phyloP scores from a whole-genome alignment of 1,140 invertebrate genomes.

The Leptinotarsa texana region DNA sequence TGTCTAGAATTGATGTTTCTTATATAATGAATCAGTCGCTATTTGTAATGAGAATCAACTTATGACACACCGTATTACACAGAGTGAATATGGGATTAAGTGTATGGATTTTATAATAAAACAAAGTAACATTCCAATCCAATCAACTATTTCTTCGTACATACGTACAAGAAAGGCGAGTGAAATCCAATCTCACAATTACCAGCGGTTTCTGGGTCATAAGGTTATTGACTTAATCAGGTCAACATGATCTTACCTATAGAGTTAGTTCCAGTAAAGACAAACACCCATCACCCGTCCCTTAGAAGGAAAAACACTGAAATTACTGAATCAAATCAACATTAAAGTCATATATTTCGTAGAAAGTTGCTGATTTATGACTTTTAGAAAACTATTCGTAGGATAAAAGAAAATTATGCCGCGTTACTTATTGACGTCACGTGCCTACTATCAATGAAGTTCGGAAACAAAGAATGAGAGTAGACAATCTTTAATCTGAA shows the following conservation, averaged over 20 bases:
- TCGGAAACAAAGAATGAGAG: too few relatives aligned
- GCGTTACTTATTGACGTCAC: too few relatives aligned
- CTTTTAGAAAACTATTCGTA: not conserved
- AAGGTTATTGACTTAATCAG: not conserved
- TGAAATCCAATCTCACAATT: conserved; percentile 1
- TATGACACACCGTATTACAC: too few relatives aligned
- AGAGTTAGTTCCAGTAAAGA: not conserved
- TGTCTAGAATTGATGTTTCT: too few relatives aligned
- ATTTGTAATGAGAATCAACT: too few relatives aligned
- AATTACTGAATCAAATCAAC: not conserved
- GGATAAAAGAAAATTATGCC: not conserved
- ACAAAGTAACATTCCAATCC: not conserved
- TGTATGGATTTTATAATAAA: not conserved
- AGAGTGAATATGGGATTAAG: too few relatives aligned
- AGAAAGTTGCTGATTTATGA: not conserved
- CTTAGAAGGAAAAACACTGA: not conserved
- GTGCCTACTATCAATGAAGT: too few relatives aligned
- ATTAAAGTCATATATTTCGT: not conserved
- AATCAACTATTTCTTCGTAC: not conserved
- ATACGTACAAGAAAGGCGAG: not conserved
- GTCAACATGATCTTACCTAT: not conserved
- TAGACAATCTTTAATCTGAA: too few relatives aligned
- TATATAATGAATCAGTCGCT: too few relatives aligned
- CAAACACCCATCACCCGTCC: not conserved
- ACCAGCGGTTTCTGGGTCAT: not conserved